Evolutionary conservation across 2,113 vertebrate genomes (phyloP).

Genomic region (Typhlomys cinereus): DNA sequence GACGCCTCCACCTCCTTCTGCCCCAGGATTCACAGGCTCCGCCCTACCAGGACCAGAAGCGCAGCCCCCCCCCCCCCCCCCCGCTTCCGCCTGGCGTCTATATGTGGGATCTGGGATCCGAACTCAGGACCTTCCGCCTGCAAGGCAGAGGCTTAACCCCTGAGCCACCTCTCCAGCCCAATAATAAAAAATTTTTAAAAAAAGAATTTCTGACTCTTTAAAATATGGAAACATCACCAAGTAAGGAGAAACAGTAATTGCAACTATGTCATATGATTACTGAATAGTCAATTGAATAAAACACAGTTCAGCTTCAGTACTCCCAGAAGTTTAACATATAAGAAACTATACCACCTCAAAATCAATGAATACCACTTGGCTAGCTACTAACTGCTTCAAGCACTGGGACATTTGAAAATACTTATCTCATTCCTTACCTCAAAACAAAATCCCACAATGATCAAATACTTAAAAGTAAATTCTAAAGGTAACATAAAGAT

Average conservation of each 20-base stretch:
- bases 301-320: no score
- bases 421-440: not conserved
- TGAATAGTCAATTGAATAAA: not conserved
- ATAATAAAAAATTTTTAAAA: no score
- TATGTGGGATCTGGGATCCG: no score
- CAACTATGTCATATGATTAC: not conserved
- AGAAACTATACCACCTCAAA: conserved; percentile 5
- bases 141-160: no score
- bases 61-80: no score
- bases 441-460: conserved; percentile 41
- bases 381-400: not conserved
- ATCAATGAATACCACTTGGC: conserved; percentile 2
- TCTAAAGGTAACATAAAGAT: not conserved
- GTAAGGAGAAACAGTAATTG: not conserved
- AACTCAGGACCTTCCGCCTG: no score
- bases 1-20: no score
- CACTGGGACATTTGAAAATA: not conserved
- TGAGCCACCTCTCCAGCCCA: no score
- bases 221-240: not conserved
- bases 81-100: no score
- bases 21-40: no score
- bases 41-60: no score
- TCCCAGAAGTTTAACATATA: no score
- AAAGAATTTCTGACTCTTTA: not conserved
- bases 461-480: conserved; percentile 39